Evolutionary conservation across 2,797 vertebrate species (phyloP), one percentile per base, ranked within the genome.

Genomic region (Acestrorhynchus altus): DNA sequence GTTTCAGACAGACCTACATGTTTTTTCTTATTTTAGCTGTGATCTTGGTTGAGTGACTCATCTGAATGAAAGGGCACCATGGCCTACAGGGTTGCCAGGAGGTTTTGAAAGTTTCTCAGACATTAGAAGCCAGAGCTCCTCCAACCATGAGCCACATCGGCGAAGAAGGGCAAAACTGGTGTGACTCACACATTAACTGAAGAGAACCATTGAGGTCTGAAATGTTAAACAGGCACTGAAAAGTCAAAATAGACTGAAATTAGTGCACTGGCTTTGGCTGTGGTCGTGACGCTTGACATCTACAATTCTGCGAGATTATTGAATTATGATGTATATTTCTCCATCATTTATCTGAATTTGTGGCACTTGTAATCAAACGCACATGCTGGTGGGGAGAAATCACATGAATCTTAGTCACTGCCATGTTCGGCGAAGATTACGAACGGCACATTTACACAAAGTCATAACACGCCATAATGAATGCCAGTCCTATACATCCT

Each of bases 1-100:
- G 76, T 81, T 84, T 77, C 54, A 77, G 74, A 74, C 54, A 31
- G 64, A 49, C n/a, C 57, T 63, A 35, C 51, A 28, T 63, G 54
- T 74, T 77, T 81, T 80, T 82, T 83, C 74, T 77, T 67, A 75
- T 81, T 69, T 82, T 82, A 64, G 71, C 72, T 76, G 68, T 72
- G 68, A 81, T 74, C 80, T 80, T 71, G 81, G 72, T 75, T 75
- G 73, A 74, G 75, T 85, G 85, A 87, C 80, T 87, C 83, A 85
- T 80, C 70, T 61, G 70, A 83, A 81, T 77, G 66, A 86, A 86
- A 83, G 80, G 84, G 81, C 75, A 66, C 15, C 68, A 74, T 72
- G 72, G 72, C 73, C 64, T 80, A 46, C 47, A 20, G 22, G 20
- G 44, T 52, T 76, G 78, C 77, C 81, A 72, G 72, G 24, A 15